Evolutionary conservation across 2,113 vertebrate genomes (phyloP).

Genomic region (Scopus umbretta): DNA sequence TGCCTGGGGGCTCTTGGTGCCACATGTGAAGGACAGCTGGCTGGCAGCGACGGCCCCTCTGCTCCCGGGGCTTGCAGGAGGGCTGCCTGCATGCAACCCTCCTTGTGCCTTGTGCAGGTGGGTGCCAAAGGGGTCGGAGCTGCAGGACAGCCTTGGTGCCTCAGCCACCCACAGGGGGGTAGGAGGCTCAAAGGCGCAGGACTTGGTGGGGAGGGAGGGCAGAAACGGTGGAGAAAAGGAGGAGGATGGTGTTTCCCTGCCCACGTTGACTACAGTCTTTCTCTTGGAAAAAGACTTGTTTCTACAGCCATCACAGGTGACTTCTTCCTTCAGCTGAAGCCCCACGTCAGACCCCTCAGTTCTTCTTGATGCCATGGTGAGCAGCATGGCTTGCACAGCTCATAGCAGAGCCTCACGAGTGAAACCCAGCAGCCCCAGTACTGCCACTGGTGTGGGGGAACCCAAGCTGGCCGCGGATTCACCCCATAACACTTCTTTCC

Average conservation of each 20-base stretch:
- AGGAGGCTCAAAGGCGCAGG: not conserved
- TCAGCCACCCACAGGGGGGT: too few relatives aligned
- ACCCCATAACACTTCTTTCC: not conserved
- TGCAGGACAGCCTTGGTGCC: not conserved
- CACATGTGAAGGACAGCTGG: not conserved
- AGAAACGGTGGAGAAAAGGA: not conserved
- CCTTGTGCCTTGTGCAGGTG: not conserved
- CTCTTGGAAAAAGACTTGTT: not conserved
- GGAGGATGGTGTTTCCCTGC: not conserved
- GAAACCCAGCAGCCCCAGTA: not conserved
- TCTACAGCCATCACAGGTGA: not conserved
- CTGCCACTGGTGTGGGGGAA: not conserved
- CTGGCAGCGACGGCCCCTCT: not conserved
- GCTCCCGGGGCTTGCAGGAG: not conserved
- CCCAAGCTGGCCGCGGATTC: not conserved
- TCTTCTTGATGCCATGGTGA: not conserved
- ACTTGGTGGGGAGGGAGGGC: not conserved
- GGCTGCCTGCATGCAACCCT: too few relatives aligned
- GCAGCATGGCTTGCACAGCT: not conserved
- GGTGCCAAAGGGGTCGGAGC: not conserved
- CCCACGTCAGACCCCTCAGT: fast-evolving
- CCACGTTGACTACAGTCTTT: not conserved
- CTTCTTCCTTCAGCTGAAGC: not conserved
- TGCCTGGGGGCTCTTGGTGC: not conserved
- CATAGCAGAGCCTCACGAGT: not conserved